Evolutionary conservation across 2,113 vertebrate genomes (phyloP), one percentile per base, ranked within the genome.

Genomic region (Orientallactaga bullata): DNA sequence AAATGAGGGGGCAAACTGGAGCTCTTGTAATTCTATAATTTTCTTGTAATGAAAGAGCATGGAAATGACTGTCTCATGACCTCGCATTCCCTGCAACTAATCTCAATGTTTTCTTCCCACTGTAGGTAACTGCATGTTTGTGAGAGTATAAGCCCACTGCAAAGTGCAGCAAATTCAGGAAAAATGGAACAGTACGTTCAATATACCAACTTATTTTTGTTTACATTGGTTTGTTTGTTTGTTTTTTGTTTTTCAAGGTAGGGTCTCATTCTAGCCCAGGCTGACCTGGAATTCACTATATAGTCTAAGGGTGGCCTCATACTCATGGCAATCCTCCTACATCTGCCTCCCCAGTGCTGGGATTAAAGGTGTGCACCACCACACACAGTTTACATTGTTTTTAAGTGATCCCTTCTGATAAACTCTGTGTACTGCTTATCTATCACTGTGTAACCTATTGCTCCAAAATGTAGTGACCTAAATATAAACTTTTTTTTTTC

Each of bases 111-210:
- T 87, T 86, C 63, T 97, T 94, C 66, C 68, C 42, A 68, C 91
- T 96, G 93, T 84, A 97, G 96, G 51, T 95, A 51, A 58, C 69
- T 95, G 66, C 37, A 37, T 91, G 89, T 94, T 87, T 47, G 15
- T 90, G 95, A 95, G 8, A 95, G 79, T 87, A 21, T 84, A 95
- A 81, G 17, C 63, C 21, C 42, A 77, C 68, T 47, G 32, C 30
- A 30, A 88, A 95, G 61, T 55, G 51, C 47, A 83, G 85, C 51
- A 60, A 51, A 55, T 13, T 76, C 32, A 58, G 68, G 72, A 90
- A 95, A 39, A 94, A 93, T 95, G 95, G 94, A 95, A 81, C 60
- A 32, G 97, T 97, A 97, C 37, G 95, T 97, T 92, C 63, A 90
- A 89, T 79, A 91, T 97, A 58, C 32, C 35, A 73, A 3, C 66